Evolutionary conservation across 2,113 vertebrate genomes (phyloP).

Genomic region (Charadrius vociferus): DNA sequence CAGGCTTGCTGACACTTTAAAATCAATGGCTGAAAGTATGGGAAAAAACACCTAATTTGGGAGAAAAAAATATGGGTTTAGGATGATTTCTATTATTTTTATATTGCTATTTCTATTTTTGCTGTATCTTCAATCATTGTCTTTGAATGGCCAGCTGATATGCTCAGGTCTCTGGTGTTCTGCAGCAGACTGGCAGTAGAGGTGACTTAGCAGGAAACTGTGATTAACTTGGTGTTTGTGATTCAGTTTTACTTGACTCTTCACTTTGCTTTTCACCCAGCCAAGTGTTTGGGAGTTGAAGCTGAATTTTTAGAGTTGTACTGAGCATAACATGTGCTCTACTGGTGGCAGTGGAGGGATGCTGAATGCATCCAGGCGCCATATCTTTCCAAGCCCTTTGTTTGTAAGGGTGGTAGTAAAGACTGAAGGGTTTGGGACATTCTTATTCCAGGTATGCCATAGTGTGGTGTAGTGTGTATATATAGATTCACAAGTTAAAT

Average conservation of each 20-base stretch:
- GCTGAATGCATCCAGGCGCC: conserved; percentile 18
- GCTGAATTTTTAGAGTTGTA: conserved; percentile 34
- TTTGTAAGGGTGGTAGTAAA: conserved; percentile 5
- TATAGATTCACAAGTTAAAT: neutral
- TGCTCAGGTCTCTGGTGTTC: neutral
- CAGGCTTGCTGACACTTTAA: conserved; percentile 25
- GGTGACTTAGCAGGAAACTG: neutral
- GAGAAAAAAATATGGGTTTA: conserved; percentile 14
- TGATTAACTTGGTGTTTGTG: neutral
- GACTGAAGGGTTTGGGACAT: neutral
- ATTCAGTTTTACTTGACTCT: conserved; percentile 15
- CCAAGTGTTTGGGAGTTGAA: conserved; percentile 31
- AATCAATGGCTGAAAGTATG: neutral
- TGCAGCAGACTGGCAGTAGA: neutral
- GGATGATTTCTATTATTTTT: conserved; percentile 8
- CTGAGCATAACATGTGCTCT: neutral
- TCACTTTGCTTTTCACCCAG: conserved; percentile 34
- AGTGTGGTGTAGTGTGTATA: neutral
- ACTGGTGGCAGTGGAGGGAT: neutral
- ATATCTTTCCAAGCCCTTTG: neutral
- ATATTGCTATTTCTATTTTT: neutral
- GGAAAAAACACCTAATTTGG: neutral
- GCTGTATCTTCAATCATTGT: neutral
- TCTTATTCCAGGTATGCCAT: neutral
- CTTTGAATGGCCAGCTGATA: neutral